A percentile compares a stretch with the other conserved stretches of the same genome.
phyloP scores from a whole-genome alignment of 2,888 invertebrate species.

The Xylophagus ater region DNA sequence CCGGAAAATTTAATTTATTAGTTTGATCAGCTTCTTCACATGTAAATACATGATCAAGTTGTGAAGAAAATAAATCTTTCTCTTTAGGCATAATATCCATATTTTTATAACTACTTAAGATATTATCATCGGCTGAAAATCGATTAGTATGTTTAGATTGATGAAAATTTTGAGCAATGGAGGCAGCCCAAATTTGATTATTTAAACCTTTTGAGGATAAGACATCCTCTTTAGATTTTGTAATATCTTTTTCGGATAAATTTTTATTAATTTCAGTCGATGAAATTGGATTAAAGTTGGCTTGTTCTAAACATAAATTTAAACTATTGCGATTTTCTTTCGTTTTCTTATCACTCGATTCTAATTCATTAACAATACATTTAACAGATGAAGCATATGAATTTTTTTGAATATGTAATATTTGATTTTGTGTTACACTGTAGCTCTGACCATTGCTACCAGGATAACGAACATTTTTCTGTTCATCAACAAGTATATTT shows the following conservation, averaged over 20 bases:
- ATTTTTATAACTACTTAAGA: constrained; percentile 30
- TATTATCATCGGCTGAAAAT: constrained; percentile 27
- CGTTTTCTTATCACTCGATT: constrained; percentile 42
- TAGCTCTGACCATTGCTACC: constrained; percentile 77
- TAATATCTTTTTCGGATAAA: neutral
- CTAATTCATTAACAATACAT: constrained; percentile 62
- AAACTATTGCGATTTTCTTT: constrained; percentile 23
- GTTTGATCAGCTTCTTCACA: constrained; percentile 42
- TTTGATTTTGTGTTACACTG: constrained; percentile 84
- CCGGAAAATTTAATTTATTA: constrained; percentile 17
- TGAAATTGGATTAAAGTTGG: constrained; percentile 19
- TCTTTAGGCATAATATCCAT: constrained; percentile 20
- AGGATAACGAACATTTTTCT: constrained; percentile 72
- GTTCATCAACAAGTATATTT: constrained; percentile 43
- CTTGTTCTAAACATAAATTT: constrained; percentile 23
- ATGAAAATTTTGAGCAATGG: constrained; percentile 32
- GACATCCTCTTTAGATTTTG: constrained; percentile 7
- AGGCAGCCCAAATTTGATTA: constrained; percentile 35
- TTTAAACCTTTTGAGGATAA: constrained; percentile 16
- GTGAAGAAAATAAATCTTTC: constrained; percentile 58
- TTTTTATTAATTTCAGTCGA: constrained; percentile 3
- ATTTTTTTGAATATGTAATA: constrained; percentile 65
- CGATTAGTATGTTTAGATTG: constrained; percentile 28
- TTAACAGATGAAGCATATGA: constrained; percentile 42
- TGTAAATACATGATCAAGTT: constrained; percentile 60